Evolutionary conservation across 2,888 invertebrate species (phyloP), one percentile per base, ranked within the genome.

Genomic region (Melieria picta): DNA sequence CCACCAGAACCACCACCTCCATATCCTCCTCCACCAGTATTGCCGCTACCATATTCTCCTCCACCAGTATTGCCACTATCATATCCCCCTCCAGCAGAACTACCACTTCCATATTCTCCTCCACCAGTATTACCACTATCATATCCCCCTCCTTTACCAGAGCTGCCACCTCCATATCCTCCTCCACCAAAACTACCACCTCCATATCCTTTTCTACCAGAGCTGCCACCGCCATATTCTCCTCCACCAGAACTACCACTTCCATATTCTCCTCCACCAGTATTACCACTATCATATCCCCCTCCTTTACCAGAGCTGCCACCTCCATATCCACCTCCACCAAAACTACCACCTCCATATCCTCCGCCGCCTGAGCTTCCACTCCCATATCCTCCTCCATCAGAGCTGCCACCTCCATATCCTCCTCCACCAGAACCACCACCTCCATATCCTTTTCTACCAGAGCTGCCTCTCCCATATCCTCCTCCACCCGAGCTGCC

Each of bases 221-320:
- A 16, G n/a, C 16, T 11, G 7, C 13, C 62, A n/a, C n/a, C 3
- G 16, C n/a, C 58, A 42, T 10, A 46, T 11, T 55, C 43, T 4
- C 11, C 7, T 13, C 46, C 56, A 47, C 10, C 11, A 63, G 47
- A 46, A 42, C 55, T 30, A 64, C 68, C 58, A 9, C 65, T 73
- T 60, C 69, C 16, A 1, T 72, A 73, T 1, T 76, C 71, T 7
- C 69, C 62, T 5, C 69, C 72, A n/a, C 72, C 73, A 43, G 56
- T 50, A 10, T 74, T 73, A 9, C 65, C 74, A 5, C 52, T 65
- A 60, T 61, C 67, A 46, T 66, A 13, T 13, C 43, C 16, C 13
- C 16, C 46, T 10, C 10, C 10, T 4, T 43, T 48, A 55, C n/a
- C 57, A n/a, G 48, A 16, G n/a, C 16, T 16, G 1, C 46, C 56